phyloP scores from a whole-genome alignment of 2,797 vertebrate species.

The Arvicola amphibius region DNA sequence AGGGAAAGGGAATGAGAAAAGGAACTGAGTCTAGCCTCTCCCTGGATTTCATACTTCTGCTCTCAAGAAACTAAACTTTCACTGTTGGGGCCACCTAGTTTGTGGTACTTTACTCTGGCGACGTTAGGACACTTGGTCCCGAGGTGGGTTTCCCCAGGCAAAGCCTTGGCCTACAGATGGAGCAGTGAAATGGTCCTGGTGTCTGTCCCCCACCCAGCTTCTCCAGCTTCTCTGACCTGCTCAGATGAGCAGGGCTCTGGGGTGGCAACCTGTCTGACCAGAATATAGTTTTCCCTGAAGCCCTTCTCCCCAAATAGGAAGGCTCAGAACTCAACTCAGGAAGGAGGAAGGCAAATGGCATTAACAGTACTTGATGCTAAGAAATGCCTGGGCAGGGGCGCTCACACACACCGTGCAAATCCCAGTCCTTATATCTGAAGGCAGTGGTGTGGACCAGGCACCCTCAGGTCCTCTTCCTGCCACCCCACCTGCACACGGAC shows the following conservation, averaged over 20 bases:
- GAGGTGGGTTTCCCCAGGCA: not conserved
- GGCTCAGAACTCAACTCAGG: not conserved
- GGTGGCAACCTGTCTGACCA: not conserved
- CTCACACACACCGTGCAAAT: not conserved
- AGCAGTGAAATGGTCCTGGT: not conserved
- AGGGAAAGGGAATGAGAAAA: not conserved
- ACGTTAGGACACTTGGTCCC: not conserved
- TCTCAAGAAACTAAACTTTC: not conserved
- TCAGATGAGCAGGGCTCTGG: not conserved
- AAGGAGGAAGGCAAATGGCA: not conserved
- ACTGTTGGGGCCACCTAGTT: not conserved
- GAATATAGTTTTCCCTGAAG: not conserved
- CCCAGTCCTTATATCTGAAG: not conserved
- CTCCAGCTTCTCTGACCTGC: not conserved
- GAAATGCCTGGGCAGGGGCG: not conserved
- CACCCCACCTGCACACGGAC: not conserved
- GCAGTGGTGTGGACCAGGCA: too few species aligned
- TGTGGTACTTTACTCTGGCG: not conserved
- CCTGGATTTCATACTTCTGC: not conserved
- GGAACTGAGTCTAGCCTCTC: not conserved
- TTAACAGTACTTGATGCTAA: not conserved
- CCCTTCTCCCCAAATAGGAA: too few species aligned
- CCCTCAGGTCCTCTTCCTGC: not conserved
- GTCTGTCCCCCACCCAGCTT: too few species aligned
- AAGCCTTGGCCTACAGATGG: not conserved